Conservation (phyloP, 2,797 vertebrate genomes). For the Smutsia gigantea region DNA sequence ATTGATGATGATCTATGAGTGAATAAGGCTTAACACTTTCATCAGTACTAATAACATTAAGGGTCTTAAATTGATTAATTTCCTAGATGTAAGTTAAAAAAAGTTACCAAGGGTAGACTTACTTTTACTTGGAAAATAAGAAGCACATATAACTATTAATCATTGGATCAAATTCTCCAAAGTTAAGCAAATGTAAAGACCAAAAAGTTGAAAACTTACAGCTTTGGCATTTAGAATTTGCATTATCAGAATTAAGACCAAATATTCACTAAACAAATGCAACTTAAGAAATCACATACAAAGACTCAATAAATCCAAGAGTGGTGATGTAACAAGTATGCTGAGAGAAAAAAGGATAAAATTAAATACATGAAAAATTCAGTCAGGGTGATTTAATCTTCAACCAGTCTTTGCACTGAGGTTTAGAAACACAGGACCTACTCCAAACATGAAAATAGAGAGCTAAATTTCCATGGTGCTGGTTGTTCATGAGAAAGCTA, state of each 20-base stretch:
- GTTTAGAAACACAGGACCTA: neutral
- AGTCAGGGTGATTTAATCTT: neutral
- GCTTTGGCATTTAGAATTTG: neutral
- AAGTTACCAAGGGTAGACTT: neutral
- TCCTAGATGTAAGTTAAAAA: neutral
- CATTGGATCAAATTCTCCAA: neutral
- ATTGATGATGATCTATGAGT: neutral
- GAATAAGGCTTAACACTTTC: neutral
- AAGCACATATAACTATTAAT: neutral
- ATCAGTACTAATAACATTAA: neutral
- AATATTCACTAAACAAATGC: neutral
- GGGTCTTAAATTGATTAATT: neutral
- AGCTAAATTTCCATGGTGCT: neutral
- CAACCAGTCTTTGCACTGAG: neutral
- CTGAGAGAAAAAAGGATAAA: neutral
- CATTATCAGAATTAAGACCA: neutral
- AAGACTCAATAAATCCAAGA: neutral
- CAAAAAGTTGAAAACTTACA: neutral
- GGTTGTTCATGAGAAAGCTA: neutral
- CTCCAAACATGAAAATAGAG: neutral
- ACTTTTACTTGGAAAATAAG: neutral
- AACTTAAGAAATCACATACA: neutral
- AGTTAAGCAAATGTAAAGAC: neutral
- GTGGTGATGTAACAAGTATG: neutral
- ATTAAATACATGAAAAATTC: neutral